Evolutionary conservation across 37 sponge, comb jelly and placozoan genomes (phyloP).

Genomic region (Hexactinellida sp.): DNA sequence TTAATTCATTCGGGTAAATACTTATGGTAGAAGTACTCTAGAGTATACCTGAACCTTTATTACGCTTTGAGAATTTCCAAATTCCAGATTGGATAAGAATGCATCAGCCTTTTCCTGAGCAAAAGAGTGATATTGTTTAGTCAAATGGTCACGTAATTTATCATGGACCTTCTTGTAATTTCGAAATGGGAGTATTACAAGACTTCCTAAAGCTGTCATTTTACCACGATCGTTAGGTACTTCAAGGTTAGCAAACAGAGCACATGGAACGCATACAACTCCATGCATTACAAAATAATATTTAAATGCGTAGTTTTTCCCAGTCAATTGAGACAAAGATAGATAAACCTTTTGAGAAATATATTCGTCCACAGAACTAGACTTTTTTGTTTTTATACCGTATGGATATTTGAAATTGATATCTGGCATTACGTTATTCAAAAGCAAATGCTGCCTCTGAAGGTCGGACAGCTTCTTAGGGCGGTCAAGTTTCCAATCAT

Average conservation of each 20-base stretch:
- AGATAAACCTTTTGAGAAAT: neutral
- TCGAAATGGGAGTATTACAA: neutral
- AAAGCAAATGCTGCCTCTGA: neutral
- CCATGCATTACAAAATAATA: neutral
- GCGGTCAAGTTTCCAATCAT: neutral
- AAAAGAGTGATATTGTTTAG: neutral
- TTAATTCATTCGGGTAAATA: no score
- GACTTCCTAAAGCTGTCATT: neutral
- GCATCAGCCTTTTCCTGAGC: neutral
- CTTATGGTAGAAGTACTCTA: no score
- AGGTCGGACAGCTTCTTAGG: neutral
- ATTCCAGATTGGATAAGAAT: neutral
- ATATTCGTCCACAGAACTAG: no score
- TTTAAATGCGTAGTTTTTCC: neutral
- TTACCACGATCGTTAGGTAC: neutral
- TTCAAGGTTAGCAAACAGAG: neutral
- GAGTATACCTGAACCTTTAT: no score
- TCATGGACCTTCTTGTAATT: neutral
- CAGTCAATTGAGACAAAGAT: neutral
- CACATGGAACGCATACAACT: neutral
- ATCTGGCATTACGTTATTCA: neutral
- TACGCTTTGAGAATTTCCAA: neutral
- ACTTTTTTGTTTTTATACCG: neutral
- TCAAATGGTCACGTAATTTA: neutral
- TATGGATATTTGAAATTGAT: neutral